Percentiles rank a stretch among this genome's conserved stretches.
Conservation (phyloP, 1,140 invertebrate genomes). For the Sipha flava region DNA sequence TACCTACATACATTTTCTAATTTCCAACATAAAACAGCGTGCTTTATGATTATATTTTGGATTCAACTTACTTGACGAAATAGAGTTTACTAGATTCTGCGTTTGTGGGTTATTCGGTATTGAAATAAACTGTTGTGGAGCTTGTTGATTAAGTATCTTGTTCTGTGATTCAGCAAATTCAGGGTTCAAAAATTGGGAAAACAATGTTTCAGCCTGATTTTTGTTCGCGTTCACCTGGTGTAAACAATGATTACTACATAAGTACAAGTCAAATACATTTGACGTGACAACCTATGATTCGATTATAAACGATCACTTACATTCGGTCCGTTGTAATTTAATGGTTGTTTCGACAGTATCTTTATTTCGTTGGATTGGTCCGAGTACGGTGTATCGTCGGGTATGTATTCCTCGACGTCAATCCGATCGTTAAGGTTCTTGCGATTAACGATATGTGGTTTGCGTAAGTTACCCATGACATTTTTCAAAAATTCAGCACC, state of each 20-base stretch:
- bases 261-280: too few relatives aligned
- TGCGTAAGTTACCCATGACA: not conserved
- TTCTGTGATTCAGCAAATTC: not conserved
- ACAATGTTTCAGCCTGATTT: not conserved
- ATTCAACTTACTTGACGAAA: not conserved
- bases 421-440: not conserved
- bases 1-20: too few relatives aligned
- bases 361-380: not conserved
- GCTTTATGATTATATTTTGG: too few relatives aligned
- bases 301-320: not conserved
- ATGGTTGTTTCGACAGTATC: not conserved
- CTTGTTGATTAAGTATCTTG: not conserved
- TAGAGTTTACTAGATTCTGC: not conserved
- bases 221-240: not conserved
- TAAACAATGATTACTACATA: not conserved
- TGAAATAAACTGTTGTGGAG: not conserved
- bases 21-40: too few relatives aligned
- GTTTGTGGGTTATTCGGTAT: not conserved
- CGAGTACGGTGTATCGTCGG: not conserved
- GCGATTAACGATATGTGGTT: not conserved
- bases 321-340: not conserved
- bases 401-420: slow-evolving; percentile 14
- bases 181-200: not conserved
- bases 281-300: too few relatives aligned
- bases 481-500: not conserved